Evolutionary conservation across 2,888 invertebrate genomes (phyloP).

Genomic region (Cyclophora punctaria): DNA sequence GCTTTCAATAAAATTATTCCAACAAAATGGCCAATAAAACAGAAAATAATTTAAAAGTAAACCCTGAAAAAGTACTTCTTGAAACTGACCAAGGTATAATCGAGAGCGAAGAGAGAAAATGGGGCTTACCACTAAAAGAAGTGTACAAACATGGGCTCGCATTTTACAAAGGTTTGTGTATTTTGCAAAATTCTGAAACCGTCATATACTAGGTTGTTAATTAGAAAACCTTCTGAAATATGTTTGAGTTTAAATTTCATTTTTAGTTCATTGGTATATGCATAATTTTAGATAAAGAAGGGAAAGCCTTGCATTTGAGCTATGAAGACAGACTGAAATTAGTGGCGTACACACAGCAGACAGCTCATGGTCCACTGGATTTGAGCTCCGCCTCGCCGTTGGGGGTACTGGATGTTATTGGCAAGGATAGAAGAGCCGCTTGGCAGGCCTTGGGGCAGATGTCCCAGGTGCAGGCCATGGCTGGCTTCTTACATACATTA

Average conservation of each 20-base stretch:
- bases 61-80: slow-evolving; percentile 55
- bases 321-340: slow-evolving; percentile 94
- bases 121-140: slow-evolving; percentile 83
- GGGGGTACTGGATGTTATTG: slow-evolving; percentile 96
- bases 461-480: slow-evolving; percentile 90
- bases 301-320: slow-evolving; percentile 95
- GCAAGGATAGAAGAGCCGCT: slow-evolving; percentile 91
- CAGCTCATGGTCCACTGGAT: slow-evolving; percentile 87
- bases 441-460: slow-evolving; percentile 95
- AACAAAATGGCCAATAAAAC: slow-evolving; percentile 43
- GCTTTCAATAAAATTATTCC: slow-evolving; percentile 1
- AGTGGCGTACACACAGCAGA: slow-evolving; percentile 95
- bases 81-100: slow-evolving; percentile 69
- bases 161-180: slow-evolving; percentile 91
- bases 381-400: slow-evolving; percentile 84
- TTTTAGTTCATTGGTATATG: too few species aligned
- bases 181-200: slow-evolving; percentile 9
- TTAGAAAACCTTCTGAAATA: too few species aligned
- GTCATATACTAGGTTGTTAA: too few species aligned
- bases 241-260: too few species aligned
- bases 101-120: slow-evolving; percentile 73
- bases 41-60: slow-evolving; percentile 46
- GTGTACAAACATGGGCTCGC: slow-evolving; percentile 91
- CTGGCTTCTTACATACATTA: slow-evolving; percentile 91
- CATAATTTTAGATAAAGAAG: slow-evolving; percentile 88